Base-by-base conservation (phyloP, 2,113 vertebrate genomes). In the Prinia subflava region DNA sequence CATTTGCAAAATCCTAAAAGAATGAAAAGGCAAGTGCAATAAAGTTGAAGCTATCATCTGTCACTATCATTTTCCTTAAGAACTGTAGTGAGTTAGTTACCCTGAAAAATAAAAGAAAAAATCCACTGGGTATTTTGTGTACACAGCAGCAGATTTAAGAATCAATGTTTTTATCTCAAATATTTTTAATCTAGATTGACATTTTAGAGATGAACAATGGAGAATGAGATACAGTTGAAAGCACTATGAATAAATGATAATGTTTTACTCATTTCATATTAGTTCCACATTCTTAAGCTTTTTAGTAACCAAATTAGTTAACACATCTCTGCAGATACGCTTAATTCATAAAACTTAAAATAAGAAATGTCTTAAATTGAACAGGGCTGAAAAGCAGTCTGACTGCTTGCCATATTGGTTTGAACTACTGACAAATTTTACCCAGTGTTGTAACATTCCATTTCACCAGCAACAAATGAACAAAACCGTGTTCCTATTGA, bases 271-370 rank as follows among this genome's bases (percentile, higher is more conserved):
- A 55, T 74, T 92, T 64, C 52, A 37, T 82, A 68, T 87, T 82
- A 78, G 49, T 91, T 96, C 42, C 69, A 82, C 74, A 67, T 84
- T 91, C 30, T 89, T 89, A 91, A 84, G 27, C 42, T 89, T 92
- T 80, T 63, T 67, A 87, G n/a, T 84, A 78, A 64, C 16, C 4
- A 55, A 84, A 89, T 78, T 81, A 67, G 47, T 75, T 87, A 89
- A 60, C 31, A 52, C 0, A 4, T 84, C 52, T 91, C 63, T 46
- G 22, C 15, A 84, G 46, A 87, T 81, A 46, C 0, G 0, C 33
- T 50, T 81, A 49, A 64, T 78, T 78, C 42, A 71, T 68, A 84
- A 74, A 68, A 77, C 5, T 89, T 91, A 81, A 68, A 86, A 22
- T 79, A 92, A 89, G 28, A 91, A 94, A 47, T n/a, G 0, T 23